These are phyloP conservation scores for Octodonta nipae DNA, from an alignment of 2,888 invertebrate genomes.

Conservation along the genomic window DNA sequence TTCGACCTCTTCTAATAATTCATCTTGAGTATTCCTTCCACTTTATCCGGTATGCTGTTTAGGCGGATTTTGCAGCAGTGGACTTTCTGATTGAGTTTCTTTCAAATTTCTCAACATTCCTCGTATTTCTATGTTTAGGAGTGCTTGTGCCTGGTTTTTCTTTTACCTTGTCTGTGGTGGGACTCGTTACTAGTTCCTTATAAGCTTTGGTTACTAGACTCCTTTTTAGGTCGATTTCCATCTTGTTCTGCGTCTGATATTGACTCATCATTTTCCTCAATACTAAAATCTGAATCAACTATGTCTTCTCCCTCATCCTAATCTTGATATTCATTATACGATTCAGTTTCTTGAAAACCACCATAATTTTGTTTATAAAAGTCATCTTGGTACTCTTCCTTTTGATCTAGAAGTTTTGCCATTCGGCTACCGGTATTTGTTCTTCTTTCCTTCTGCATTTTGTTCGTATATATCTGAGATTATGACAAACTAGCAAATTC, in stretches of 20 bases:
- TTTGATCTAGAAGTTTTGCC: conserved; percentile 77
- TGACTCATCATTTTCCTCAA: conserved; percentile 89
- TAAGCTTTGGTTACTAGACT: conserved; percentile 73
- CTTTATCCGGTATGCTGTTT: conserved; percentile 65
- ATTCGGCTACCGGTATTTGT: conserved; percentile 88
- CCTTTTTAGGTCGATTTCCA: conserved; percentile 51
- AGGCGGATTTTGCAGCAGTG: conserved; percentile 74
- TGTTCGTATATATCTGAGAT: background rate
- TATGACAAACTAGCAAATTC: too few relatives aligned
- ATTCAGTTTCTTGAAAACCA: conserved; percentile 80
- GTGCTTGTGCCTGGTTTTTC: too few relatives aligned
- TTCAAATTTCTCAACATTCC: too few relatives aligned
- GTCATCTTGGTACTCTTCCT: conserved; percentile 77
- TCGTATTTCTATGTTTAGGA: too few relatives aligned
- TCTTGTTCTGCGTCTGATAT: conserved; percentile 71
- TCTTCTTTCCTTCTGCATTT: conserved; percentile 53
- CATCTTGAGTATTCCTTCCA: conserved; percentile 82
- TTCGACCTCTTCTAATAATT: conserved; percentile 84
- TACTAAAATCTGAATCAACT: conserved; percentile 96
- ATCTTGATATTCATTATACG: conserved; percentile 74
- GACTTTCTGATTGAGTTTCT: conserved; percentile 73
- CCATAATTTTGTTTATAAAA: conserved; percentile 99
- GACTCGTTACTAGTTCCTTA: conserved; percentile 48
- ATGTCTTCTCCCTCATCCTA: conserved; percentile 77
- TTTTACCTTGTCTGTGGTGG: conserved; percentile 26